These are phyloP conservation scores for Thysanoteuthis rhombus DNA, from an alignment of 2,888 invertebrate species.

Conservation along the genomic window DNA sequence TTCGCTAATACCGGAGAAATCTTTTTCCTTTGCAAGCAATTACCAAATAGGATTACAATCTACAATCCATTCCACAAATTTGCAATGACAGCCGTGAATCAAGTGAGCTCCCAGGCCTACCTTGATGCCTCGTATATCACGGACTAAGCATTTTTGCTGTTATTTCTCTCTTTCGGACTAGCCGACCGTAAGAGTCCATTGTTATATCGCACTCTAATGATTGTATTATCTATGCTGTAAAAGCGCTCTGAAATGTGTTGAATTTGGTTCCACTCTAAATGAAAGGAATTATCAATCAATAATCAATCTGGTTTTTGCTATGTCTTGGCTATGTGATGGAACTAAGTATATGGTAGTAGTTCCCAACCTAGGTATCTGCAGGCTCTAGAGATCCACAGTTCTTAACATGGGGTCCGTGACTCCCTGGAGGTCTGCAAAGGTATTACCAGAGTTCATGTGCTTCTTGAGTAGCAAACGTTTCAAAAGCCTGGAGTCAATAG, in stretches of 20 bases:
- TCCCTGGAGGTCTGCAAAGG: too few relatives aligned
- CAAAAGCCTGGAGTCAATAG: too few relatives aligned
- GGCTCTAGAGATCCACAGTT: too few relatives aligned
- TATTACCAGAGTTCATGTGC: too few relatives aligned
- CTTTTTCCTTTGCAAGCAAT: background rate
- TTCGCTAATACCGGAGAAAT: background rate
- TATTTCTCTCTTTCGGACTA: background rate
- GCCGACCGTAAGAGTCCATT: background rate
- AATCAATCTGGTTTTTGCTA: background rate
- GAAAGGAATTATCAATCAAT: background rate
- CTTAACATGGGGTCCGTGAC: too few relatives aligned
- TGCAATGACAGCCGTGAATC: background rate
- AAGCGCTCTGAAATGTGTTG: background rate
- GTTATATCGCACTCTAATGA: background rate
- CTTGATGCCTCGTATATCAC: background rate
- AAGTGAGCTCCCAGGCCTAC: background rate
- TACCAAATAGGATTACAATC: background rate
- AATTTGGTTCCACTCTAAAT: background rate
- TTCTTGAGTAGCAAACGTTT: too few relatives aligned
- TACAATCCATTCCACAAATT: background rate
- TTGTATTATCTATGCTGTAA: background rate
- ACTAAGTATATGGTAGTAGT: too few relatives aligned
- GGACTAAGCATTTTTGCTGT: background rate
- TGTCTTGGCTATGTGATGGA: too few relatives aligned
- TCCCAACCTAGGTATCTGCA: too few relatives aligned